These are phyloP conservation scores for Antennarius maculatus DNA, from an alignment of 2,797 vertebrate genomes.

Conservation along the genomic window DNA sequence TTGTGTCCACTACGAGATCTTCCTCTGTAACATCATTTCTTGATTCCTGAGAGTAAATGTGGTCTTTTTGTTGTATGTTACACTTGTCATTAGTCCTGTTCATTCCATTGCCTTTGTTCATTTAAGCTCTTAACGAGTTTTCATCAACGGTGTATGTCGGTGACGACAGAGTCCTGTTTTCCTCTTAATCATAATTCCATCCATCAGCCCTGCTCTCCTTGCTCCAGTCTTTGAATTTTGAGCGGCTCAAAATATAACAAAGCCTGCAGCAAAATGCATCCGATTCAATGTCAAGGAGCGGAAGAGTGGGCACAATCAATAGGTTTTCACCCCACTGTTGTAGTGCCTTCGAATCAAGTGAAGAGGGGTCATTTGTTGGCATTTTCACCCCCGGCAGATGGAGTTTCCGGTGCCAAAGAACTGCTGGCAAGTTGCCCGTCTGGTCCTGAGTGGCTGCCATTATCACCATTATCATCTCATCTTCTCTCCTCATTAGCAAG, in stretches of 20 bases:
- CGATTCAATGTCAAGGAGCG: constrained; percentile 72
- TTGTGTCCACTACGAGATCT: not conserved
- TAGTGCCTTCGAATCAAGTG: constrained; percentile 55
- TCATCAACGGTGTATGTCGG: constrained; percentile 37
- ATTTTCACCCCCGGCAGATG: constrained; percentile 71
- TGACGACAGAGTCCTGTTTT: constrained; percentile 57
- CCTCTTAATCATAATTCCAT: constrained; percentile 72
- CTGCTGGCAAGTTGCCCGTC: constrained; percentile 65
- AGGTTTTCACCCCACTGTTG: constrained; percentile 69
- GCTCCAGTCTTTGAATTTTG: constrained; percentile 63
- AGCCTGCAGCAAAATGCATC: constrained; percentile 72
- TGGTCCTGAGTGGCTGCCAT: constrained; percentile 60
- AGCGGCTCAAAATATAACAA: constrained; percentile 68
- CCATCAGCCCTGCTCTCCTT: constrained; percentile 49
- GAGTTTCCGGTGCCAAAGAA: constrained; percentile 69
- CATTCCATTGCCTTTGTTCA: constrained; percentile 53
- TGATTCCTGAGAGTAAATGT: constrained; percentile 33
- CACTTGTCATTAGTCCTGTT: constrained; percentile 37
- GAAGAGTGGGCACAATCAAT: constrained; percentile 75
- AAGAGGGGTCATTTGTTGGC: constrained; percentile 71
- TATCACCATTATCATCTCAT: constrained; percentile 66
- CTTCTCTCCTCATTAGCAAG: constrained; percentile 59
- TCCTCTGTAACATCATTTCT: constrained; percentile 15
- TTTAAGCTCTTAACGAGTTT: constrained; percentile 49
- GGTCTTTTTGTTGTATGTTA: constrained; percentile 17